phyloP scores from a whole-genome alignment of 2,888 invertebrate genomes.

The Sepioteuthis lessoniana region DNA sequence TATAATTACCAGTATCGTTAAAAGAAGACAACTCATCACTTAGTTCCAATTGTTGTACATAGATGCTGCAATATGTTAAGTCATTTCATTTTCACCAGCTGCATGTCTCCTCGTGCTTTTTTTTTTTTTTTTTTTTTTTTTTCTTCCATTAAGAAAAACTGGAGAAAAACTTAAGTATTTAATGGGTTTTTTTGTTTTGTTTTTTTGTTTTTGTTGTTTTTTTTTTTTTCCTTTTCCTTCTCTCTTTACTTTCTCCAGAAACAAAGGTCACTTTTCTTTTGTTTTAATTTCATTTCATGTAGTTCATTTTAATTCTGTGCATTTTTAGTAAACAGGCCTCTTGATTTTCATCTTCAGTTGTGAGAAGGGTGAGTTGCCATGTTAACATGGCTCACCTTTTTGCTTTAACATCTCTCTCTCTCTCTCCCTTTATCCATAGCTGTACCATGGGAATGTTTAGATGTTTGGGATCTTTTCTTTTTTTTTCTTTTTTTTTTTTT shows the following conservation, averaged over 20 bases:
- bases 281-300: neutral
- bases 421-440: neutral
- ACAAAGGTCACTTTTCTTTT: neutral
- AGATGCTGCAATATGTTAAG: slow-evolving; percentile 36
- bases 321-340: neutral
- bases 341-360: neutral
- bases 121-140: slow-evolving; percentile 6
- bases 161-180: slow-evolving; percentile 24
- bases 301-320: neutral
- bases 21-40: slow-evolving; percentile 37
- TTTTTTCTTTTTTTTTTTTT: too few species aligned
- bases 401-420: neutral
- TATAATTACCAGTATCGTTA: slow-evolving; percentile 49
- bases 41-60: slow-evolving; percentile 46
- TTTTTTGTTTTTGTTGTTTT: neutral
- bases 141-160: neutral
- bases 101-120: slow-evolving; percentile 15
- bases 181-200: neutral
- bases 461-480: neutral
- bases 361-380: neutral
- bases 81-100: slow-evolving; percentile 46
- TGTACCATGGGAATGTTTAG: neutral
- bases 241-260: neutral
- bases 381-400: neutral
- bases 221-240: too few species aligned